Conservation (phyloP, 2,888 invertebrate genomes). For the Liopterus haemorrhoidalis region DNA sequence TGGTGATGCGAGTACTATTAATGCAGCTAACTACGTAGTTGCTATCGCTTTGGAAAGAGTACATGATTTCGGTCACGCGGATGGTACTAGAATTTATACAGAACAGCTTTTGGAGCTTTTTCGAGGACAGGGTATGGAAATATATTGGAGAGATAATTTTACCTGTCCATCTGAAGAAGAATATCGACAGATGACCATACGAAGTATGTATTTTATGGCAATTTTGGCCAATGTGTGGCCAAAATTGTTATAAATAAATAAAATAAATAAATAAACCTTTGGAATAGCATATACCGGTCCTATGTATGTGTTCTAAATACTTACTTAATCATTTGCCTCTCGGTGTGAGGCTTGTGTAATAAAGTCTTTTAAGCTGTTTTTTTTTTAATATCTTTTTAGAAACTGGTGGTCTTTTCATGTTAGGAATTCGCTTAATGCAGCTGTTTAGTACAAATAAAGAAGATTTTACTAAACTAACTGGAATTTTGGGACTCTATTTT, state of each 20-base stretch:
- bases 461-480: slow-evolving; percentile 77
- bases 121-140: slow-evolving; percentile 96
- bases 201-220: slow-evolving; percentile 55
- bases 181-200: slow-evolving; percentile 88
- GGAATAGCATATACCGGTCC: too few species aligned
- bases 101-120: slow-evolving; percentile 91
- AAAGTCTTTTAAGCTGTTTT: too few species aligned
- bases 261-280: too few species aligned
- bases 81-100: slow-evolving; percentile 75
- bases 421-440: slow-evolving; percentile 92
- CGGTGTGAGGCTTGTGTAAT: too few species aligned
- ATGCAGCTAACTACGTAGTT: slow-evolving; percentile 91
- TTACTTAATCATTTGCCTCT: too few species aligned
- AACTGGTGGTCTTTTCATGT: slow-evolving; percentile 93
- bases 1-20: slow-evolving; percentile 91
- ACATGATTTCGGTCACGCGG: slow-evolving; percentile 72
- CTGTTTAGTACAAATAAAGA: slow-evolving; percentile 82
- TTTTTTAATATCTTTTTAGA: too few species aligned
- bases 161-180: slow-evolving; percentile 92
- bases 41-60: slow-evolving; percentile 86
- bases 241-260: too few species aligned
- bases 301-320: too few species aligned
- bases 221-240: too few species aligned
- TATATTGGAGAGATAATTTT: slow-evolving; percentile 96
- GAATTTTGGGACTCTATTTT: slow-evolving; percentile 87